A percentile compares a stretch with the other conserved stretches of the same genome.
phyloP scores from a whole-genome alignment of 2,113 vertebrate species.

The Sula dactylatra region DNA sequence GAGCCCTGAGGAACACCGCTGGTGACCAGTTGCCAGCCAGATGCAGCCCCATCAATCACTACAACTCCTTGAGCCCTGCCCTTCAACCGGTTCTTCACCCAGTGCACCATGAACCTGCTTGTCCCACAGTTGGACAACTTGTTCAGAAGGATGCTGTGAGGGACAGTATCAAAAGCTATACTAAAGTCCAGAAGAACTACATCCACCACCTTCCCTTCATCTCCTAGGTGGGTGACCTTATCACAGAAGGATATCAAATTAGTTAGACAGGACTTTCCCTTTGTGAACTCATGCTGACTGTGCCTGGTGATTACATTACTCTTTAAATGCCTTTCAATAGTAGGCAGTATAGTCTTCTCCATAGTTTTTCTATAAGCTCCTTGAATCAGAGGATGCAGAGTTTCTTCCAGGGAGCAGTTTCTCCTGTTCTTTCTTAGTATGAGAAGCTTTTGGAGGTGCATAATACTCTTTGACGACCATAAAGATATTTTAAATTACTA shows the following conservation, averaged over 20 bases:
- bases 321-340: background rate
- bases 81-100: background rate
- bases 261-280: background rate
- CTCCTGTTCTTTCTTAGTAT: background rate
- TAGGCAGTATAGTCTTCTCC: background rate
- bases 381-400: background rate
- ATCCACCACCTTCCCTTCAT: too few species aligned
- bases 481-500: background rate
- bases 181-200: background rate
- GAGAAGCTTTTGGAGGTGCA: background rate
- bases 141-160: background rate
- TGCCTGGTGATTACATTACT: background rate
- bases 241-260: background rate
- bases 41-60: background rate
- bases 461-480: background rate
- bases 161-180: background rate
- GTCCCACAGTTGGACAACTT: background rate
- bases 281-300: background rate
- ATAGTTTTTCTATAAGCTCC: background rate
- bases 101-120: background rate
- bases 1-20: background rate
- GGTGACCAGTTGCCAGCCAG: background rate
- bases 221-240: background rate
- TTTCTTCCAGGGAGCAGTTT: background rate
- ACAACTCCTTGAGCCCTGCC: background rate